These are phyloP conservation scores for Drosophila neocordata DNA, from an alignment of 1,140 invertebrate genomes.

Conservation along the genomic window DNA sequence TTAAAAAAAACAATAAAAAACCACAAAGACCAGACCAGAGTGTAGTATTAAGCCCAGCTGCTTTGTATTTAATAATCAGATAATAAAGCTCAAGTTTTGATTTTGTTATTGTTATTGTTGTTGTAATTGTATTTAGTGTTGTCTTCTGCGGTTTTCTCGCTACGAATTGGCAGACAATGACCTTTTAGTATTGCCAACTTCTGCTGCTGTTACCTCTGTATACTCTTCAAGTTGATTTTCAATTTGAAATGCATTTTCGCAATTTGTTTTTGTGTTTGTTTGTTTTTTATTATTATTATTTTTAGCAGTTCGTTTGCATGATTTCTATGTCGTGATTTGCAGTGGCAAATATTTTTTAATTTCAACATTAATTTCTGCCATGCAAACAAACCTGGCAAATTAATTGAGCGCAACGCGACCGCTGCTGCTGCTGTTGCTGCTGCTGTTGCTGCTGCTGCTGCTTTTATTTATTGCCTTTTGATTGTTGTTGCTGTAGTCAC, in stretches of 20 bases:
- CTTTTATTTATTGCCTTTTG: slow-evolving; percentile 62
- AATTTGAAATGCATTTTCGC: slow-evolving; percentile 75
- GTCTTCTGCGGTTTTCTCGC: slow-evolving; percentile 38
- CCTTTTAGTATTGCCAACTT: slow-evolving; percentile 67
- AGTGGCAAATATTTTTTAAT: slow-evolving; percentile 76
- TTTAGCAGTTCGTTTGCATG: slow-evolving; percentile 65
- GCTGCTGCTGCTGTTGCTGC: slow-evolving; percentile 9
- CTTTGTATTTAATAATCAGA: slow-evolving; percentile 73
- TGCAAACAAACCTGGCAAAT: slow-evolving; percentile 63
- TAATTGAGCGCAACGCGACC: slow-evolving; percentile 58
- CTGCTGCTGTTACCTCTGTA: slow-evolving; percentile 14
- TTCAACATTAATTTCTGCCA: slow-evolving; percentile 71
- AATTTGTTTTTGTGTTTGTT: slow-evolving; percentile 53
- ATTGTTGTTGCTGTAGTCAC: slow-evolving; percentile 37
- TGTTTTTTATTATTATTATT: no score
- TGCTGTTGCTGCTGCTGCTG: slow-evolving; percentile 39
- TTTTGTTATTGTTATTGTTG: slow-evolving; percentile 41
- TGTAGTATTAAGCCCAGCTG: slow-evolving; percentile 15
- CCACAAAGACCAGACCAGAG: slow-evolving; percentile 14
- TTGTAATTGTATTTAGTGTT: slow-evolving; percentile 21
- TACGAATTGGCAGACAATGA: slow-evolving; percentile 73
- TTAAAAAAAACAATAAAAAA: slow-evolving; percentile 9
- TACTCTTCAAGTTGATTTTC: slow-evolving; percentile 61
- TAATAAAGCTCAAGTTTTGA: slow-evolving; percentile 42
- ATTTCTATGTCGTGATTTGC: slow-evolving; percentile 71